Evolutionary conservation across 2,888 invertebrate genomes (phyloP), one percentile per base, ranked within the genome.

Genomic region (Phortica magna): DNA sequence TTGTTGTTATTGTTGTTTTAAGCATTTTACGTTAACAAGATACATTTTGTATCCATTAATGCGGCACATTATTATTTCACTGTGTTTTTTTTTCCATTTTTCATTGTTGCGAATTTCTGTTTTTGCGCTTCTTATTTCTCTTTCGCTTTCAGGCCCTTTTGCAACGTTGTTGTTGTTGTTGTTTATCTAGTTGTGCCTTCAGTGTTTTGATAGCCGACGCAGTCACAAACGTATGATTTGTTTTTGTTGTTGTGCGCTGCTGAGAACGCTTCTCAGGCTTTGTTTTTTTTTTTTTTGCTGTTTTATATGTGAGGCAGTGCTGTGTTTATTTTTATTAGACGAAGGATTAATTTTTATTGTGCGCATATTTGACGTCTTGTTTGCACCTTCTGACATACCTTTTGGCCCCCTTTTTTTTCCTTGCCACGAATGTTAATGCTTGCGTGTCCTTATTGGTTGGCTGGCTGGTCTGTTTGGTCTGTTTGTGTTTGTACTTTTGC

Each of bases 271-370:
- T n/a, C n/a, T n/a, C n/a, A n/a, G n/a, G n/a, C n/a, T 59, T 55
- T 55, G 12, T 55, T 55, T 10, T 55, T 10, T 55, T 48, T 48
- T 2, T 61, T 61, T 61, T 22, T 22, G 17, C 17, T 55, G 59
- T 7, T 19, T 61, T 17, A n/a, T 19, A 7, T 61, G 5, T 10
- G n/a, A 9, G 17, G 9, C 55, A 74, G 14, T 39, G 79, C 77
- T 9, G 71, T 81, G 78, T 82, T 88, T 88, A 80, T 83, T 83
- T 81, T 77, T 75, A 5, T 68, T 57, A 17, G 74, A 48, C 12
- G 55, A 67, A 74, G 74, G 41, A 31, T 74, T 74, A 67, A 57
- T 67, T 74, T 67, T 68, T 74, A 67, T 74, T 68, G 42, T 73
- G 19, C 55, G 14, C 39, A 31, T 39, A 39, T 64, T 68, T 68